Conservation (phyloP, 1,140 invertebrate genomes). For the Bicyclus anynana region DNA sequence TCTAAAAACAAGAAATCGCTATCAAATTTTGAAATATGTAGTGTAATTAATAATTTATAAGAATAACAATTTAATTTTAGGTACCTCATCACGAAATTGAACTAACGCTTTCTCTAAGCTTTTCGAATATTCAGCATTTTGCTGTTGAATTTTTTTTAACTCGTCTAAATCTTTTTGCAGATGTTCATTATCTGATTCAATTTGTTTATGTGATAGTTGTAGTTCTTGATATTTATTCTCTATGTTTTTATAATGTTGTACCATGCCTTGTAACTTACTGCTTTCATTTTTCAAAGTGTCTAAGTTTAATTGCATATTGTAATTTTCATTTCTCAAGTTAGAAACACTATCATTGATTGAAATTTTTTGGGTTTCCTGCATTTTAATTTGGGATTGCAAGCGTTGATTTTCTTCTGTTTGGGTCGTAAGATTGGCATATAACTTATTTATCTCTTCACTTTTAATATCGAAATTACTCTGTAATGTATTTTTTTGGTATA, state of each 20-base stretch:
- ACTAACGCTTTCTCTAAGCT: constrained; percentile 47
- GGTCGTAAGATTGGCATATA: constrained; percentile 40
- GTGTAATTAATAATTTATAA: too few species aligned
- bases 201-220: constrained; percentile 28
- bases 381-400: constrained; percentile 34
- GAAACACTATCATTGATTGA: constrained; percentile 32
- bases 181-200: constrained; percentile 43
- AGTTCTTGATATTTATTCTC: constrained; percentile 39
- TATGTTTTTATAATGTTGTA: constrained; percentile 40
- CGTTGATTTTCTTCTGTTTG: constrained; percentile 48
- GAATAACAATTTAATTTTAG: neutral
- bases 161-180: constrained; percentile 35
- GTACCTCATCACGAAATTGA: constrained; percentile 42
- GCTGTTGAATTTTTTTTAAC: constrained; percentile 35
- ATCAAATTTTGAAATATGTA: too few species aligned
- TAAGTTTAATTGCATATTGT: constrained; percentile 30
- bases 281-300: constrained; percentile 40
- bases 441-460: constrained; percentile 40
- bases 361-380: constrained; percentile 27
- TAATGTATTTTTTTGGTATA: constrained; percentile 34
- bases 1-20: constrained; percentile 27
- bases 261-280: constrained; percentile 32
- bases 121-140: constrained; percentile 46
- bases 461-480: constrained; percentile 39
- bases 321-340: constrained; percentile 39